phyloP scores from a whole-genome alignment of 2,888 invertebrate genomes.

The Orthonychiurus folsomi region DNA sequence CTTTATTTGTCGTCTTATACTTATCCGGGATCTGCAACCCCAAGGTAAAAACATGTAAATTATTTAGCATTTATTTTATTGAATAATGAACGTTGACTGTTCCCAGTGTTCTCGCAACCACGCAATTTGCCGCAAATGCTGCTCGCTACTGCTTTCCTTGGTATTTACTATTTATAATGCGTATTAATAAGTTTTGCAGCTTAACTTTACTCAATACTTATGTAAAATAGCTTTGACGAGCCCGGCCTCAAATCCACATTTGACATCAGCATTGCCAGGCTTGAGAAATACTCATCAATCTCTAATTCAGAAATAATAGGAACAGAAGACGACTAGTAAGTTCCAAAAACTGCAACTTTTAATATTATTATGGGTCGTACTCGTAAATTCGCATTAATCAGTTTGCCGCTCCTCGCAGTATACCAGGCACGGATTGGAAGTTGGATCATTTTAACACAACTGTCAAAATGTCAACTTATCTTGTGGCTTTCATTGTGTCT shows the following conservation, averaged over 20 bases:
- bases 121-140: constrained; percentile 25
- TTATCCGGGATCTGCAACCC: constrained; percentile 13
- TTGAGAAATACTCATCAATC: constrained; percentile 21
- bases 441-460: constrained; percentile 35
- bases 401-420: background rate
- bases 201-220: too few relatives aligned
- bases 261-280: constrained; percentile 31
- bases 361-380: background rate
- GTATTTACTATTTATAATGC: too few relatives aligned
- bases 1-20: constrained; percentile 30
- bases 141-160: constrained; percentile 32
- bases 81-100: background rate
- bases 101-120: constrained; percentile 24
- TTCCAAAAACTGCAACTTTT: background rate
- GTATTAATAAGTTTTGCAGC: too few relatives aligned
- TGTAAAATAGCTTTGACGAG: constrained; percentile 39
- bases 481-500: constrained; percentile 33
- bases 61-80: background rate
- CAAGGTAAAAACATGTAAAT: background rate
- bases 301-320: constrained; percentile 28
- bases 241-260: constrained; percentile 28
- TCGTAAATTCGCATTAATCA: background rate
- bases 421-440: constrained; percentile 31
- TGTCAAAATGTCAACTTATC: constrained; percentile 35
- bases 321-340: background rate